Base-by-base conservation (phyloP, 2,888 invertebrate species). In the Callinectes sapidus region DNA sequence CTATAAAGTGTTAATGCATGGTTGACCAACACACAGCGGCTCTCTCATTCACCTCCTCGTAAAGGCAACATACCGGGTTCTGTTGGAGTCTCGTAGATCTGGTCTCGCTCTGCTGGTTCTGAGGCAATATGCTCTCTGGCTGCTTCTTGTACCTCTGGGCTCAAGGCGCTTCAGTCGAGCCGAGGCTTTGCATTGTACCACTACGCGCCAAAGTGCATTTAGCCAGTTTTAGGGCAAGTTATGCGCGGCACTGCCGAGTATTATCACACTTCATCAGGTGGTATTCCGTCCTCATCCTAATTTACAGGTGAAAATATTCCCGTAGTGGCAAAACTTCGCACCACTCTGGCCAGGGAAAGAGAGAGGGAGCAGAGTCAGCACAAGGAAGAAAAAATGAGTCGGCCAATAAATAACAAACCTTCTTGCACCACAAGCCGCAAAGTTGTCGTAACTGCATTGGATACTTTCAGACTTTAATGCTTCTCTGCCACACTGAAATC, bases 91-190 rank as follows among this genome's bases (percentile, higher is more conserved):
- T 81, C 81, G 35, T 81, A 81, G 81, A 81, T 81, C 81, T 81
- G 81, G 81, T 81, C 81, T 81, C 81, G 81, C 32, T 81, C 35
- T 35, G 81, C 81, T 81, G 81, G 81, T 81, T 81, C 32, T 81
- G 81, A 81, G 81, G 81, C 81, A 81, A 81, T 81, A 81, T 81
- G 81, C 81, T 32, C 32, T 81, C 35, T 35, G 32, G 81, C 81
- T 81, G 81, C 35, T 81, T 81, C 81, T 81, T 81, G 81, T 81
- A 81, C 81, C 32, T 35, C 81, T 81, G 2, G 35, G 35, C 81
- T 81, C 81, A 32, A 35, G 81, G 81, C 81, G 32, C 28, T 13
- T 81, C 81, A 81, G 32, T 32, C 8, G 81, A 35, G 32, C 81
- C 32, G 35, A 32, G 81, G 2, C 35, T 81, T 81, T 81, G 81